phyloP scores from a whole-genome alignment of 2,113 vertebrate genomes.

The Ictalurus furcatus region DNA sequence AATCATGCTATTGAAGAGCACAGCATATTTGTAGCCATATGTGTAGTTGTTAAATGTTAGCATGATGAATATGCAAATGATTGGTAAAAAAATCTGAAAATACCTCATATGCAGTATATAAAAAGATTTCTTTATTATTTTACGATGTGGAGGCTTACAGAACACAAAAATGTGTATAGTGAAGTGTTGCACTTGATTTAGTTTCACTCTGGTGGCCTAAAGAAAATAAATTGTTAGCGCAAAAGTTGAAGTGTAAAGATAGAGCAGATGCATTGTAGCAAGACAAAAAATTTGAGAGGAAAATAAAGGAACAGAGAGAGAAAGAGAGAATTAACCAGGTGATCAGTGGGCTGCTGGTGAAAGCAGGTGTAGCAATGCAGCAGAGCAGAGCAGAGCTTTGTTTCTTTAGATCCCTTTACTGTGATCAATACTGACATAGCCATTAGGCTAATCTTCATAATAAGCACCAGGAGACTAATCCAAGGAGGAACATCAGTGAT shows the following conservation, averaged over 20 bases:
- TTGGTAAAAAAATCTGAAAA: background rate
- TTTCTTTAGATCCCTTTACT: conserved; percentile 35
- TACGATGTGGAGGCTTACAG: background rate
- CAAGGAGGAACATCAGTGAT: conserved; percentile 8
- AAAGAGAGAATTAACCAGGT: background rate
- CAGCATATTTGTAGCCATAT: background rate
- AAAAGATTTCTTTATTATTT: background rate
- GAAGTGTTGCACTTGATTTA: background rate
- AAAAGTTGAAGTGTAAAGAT: background rate
- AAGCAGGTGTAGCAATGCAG: conserved; percentile 16
- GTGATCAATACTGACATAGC: conserved; percentile 45
- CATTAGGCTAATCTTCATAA: conserved; percentile 46
- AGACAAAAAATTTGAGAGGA: background rate
- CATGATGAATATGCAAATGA: conserved; percentile 1
- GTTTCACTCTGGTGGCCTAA: background rate
- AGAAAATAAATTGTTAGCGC: background rate
- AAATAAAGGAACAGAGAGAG: background rate
- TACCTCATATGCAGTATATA: no score
- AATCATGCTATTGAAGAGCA: background rate
- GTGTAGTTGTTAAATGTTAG: conserved; percentile 1
- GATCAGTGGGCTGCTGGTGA: conserved; percentile 9
- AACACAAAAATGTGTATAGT: background rate
- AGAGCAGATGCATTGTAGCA: background rate
- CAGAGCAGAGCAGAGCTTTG: conserved; percentile 2
- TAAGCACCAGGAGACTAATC: conserved; percentile 16